Base-by-base conservation (phyloP, 1,140 invertebrate genomes). In the Sarcophaga peregrina region DNA sequence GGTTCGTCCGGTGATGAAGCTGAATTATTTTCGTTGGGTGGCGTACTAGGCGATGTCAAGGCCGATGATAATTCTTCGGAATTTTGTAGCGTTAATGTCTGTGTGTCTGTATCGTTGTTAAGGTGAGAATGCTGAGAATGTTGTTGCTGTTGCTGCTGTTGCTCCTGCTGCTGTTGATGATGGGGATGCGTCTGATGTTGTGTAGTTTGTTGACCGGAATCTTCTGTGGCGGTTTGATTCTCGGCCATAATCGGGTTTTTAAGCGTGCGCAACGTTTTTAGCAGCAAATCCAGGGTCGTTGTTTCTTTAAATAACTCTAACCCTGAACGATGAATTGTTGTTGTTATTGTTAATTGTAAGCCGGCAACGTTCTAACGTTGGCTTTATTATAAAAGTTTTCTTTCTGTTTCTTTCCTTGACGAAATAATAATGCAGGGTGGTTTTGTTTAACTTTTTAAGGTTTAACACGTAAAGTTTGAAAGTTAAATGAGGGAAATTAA, bases 211-310 rank as follows among this genome's bases (percentile, higher is more conserved):
- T 90, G 88, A 86, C 87, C 87, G 85, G 88, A 90, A 88, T 90
- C 88, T 87, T 90, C 88, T 84, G 87, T 89, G 83, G 88, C 88
- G 83, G 86, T 90, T 89, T 90, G 88, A 88, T 90, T 90, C 88
- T 90, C 88, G 87, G 88, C 88, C 88, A 90, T 90, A 89, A 90
- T 90, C 88, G 88, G 86, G 83, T 86, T 88, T 87, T 89, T 89
- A 84, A 89, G 86, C 84, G 88, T 89, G 58, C 88, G 88, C 82
- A 89, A 89, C 86, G 88, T 89, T 84, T 89, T 89, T 83, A 89
- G 87, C 88, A 89, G 87, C 89, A 89, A 89, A 89, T 89, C 88
- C 88, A 89, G 88, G 85, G 84, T 89, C 86, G 87, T 86, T 85
- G 83, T 82, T 83, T 85, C 85, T 85, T 84, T 84, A 85, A 84